Conservation (phyloP, 1,140 invertebrate species). For the Trichoplusia ni region DNA sequence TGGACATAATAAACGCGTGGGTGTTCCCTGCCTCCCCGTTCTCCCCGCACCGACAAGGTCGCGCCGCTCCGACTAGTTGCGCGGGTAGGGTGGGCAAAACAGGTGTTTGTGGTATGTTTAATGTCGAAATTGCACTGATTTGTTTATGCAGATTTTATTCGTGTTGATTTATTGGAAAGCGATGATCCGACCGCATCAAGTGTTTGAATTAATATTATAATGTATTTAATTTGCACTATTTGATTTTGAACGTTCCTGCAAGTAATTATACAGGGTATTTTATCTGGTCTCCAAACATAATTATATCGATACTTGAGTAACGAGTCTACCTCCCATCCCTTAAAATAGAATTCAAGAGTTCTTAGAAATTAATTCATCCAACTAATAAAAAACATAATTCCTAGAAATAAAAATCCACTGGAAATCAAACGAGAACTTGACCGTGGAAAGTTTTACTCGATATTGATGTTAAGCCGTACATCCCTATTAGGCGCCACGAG, state of each 20-base stretch:
- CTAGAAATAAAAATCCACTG: too few species aligned
- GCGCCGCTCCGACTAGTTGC: conserved; percentile 34
- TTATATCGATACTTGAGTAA: too few species aligned
- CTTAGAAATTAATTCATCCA: too few species aligned
- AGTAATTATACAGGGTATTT: too few species aligned
- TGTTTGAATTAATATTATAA: too few species aligned
- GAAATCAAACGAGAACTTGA: background rate
- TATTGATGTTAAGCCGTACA: conserved; percentile 4
- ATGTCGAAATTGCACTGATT: conserved; percentile 33
- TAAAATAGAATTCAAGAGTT: too few species aligned
- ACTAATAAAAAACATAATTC: too few species aligned
- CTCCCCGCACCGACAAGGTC: conserved; percentile 53
- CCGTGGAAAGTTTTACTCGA: background rate
- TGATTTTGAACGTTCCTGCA: too few species aligned
- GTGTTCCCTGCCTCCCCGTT: conserved; percentile 27
- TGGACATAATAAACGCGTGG: conserved; percentile 41
- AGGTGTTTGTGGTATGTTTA: conserved; percentile 50
- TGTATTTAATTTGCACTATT: too few species aligned
- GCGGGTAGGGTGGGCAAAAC: conserved; percentile 43
- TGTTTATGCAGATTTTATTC: background rate
- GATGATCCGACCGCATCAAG: too few species aligned
- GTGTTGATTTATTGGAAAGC: background rate
- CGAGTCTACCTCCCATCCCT: too few species aligned
- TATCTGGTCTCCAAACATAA: background rate
- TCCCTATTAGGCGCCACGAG: conserved; percentile 13